Conservation (phyloP, 2,888 invertebrate genomes). For the Pyrocoelia pectoralis region DNA sequence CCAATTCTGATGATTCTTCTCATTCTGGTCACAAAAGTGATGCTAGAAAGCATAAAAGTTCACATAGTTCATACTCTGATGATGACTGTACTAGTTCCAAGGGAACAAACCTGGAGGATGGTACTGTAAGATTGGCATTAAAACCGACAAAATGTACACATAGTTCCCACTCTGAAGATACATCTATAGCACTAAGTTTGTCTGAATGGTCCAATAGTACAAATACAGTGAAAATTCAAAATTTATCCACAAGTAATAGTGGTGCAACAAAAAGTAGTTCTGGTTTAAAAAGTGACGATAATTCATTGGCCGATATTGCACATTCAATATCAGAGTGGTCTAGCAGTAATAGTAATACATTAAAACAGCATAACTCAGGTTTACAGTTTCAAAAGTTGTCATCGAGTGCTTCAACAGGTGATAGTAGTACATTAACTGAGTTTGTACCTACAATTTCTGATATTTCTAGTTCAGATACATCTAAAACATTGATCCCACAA, state of each 20-base stretch:
- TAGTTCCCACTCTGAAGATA: conserved; percentile 86
- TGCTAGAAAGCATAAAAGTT: conserved; percentile 52
- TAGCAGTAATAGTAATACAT: conserved; percentile 77
- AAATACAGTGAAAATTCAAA: conserved; percentile 83
- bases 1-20: conserved; percentile 57
- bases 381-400: conserved; percentile 58
- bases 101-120: conserved; percentile 78
- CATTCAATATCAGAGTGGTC: conserved; percentile 88
- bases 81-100: conserved; percentile 77
- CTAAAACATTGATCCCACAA: conserved; percentile 75
- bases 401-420: conserved; percentile 54
- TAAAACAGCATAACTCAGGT: conserved; percentile 66
- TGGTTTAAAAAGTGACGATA: conserved; percentile 80
- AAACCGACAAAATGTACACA: conserved; percentile 85
- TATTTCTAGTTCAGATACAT: conserved; percentile 78
- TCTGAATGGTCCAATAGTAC: conserved; percentile 91
- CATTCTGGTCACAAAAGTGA: conserved; percentile 52
- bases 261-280: conserved; percentile 69
- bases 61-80: conserved; percentile 77
- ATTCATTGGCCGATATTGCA: conserved; percentile 74
- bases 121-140: conserved; percentile 80
- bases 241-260: conserved; percentile 70
- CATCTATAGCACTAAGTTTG: conserved; percentile 84
- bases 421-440: conserved; percentile 64
- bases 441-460: conserved; percentile 81